Percentiles rank a stretch among this genome's conserved stretches.
Evolutionary conservation across 2,888 invertebrate genomes (phyloP).

Genomic region (Taenaris catops): DNA sequence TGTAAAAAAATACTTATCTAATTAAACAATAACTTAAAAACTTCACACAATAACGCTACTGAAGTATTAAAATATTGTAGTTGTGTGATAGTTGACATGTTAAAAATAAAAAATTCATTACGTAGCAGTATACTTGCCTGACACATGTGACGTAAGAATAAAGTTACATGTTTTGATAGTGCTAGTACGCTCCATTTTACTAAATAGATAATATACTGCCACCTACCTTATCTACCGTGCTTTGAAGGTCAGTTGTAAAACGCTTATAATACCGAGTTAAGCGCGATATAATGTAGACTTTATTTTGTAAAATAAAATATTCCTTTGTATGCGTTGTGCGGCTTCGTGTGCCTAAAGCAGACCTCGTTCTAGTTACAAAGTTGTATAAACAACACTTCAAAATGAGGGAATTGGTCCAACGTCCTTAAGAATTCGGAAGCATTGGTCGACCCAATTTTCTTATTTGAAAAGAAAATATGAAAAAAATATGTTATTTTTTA

Average conservation of each 20-base stretch:
- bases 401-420: conserved; percentile 13
- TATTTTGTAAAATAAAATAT: conserved; percentile 13
- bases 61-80: too few species aligned
- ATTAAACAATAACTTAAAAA: too few species aligned
- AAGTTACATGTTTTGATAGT: too few species aligned
- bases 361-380: conserved; percentile 22
- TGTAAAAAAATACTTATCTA: too few species aligned
- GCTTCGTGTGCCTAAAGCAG: conserved; percentile 19
- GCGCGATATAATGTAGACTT: conserved; percentile 7
- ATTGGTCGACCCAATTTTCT: conserved; percentile 1
- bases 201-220: too few species aligned
- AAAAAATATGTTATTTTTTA: background rate
- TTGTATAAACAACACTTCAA: conserved; percentile 16
- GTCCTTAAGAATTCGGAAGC: background rate
- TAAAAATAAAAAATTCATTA: too few species aligned
- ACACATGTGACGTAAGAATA: too few species aligned
- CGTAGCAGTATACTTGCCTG: too few species aligned
- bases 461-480: background rate
- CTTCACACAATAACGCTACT: too few species aligned
- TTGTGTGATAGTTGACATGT: too few species aligned
- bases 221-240: too few species aligned
- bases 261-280: background rate
- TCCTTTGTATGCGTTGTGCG: conserved; percentile 20
- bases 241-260: background rate
- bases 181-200: too few species aligned